These are phyloP conservation scores for Notodonta ziczac DNA, from an alignment of 2,888 invertebrate species.

Conservation along the genomic window DNA sequence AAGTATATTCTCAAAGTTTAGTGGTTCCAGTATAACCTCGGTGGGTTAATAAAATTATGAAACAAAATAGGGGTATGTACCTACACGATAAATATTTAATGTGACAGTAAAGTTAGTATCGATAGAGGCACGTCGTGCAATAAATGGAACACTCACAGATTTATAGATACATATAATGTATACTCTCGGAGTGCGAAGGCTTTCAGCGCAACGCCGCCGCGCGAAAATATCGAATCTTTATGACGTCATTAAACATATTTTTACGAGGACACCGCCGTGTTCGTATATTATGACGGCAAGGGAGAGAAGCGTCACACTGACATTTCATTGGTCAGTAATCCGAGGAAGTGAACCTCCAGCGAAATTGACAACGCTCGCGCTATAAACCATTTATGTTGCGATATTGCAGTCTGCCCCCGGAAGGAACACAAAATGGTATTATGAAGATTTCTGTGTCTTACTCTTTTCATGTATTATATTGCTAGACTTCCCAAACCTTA, in stretches of 20 bases:
- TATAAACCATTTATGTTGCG: constrained; percentile 63
- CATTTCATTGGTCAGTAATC: constrained; percentile 74
- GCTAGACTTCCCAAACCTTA: too few relatives aligned
- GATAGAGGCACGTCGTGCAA: constrained; percentile 59
- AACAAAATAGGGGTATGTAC: constrained; percentile 18
- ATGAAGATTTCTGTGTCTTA: too few relatives aligned
- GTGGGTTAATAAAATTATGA: constrained; percentile 4
- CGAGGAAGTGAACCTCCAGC: constrained; percentile 65
- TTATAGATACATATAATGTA: constrained; percentile 67
- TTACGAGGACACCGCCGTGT: constrained; percentile 79
- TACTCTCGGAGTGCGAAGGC: constrained; percentile 61
- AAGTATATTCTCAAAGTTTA: neutral
- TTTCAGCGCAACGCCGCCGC: constrained; percentile 64
- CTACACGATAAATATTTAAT: constrained; percentile 54
- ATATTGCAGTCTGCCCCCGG: constrained; percentile 52
- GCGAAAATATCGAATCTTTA: constrained; percentile 79
- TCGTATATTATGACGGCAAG: constrained; percentile 68
- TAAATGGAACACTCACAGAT: constrained; percentile 73
- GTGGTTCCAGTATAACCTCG: neutral
- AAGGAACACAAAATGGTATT: neutral
- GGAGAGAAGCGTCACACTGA: constrained; percentile 57
- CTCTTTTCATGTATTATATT: too few relatives aligned
- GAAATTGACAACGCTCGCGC: constrained; percentile 68
- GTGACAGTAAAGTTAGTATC: constrained; percentile 58
- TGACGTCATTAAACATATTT: constrained; percentile 82